These are phyloP conservation scores for Vultur gryphus DNA, from an alignment of 2,797 vertebrate genomes.

Conservation along the genomic window DNA sequence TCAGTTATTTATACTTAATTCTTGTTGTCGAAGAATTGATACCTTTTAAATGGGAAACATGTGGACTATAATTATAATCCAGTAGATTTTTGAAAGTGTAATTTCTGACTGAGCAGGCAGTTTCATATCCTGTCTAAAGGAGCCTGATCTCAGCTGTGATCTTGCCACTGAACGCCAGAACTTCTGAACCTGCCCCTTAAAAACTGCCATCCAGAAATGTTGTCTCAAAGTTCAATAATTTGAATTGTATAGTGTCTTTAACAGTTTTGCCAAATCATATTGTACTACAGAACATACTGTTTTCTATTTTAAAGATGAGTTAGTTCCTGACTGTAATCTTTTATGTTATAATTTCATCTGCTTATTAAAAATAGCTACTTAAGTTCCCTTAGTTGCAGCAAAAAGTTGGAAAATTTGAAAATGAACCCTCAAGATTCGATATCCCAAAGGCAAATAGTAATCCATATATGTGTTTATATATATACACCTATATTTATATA, in stretches of 20 bases:
- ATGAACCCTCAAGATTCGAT: not conserved
- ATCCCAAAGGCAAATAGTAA: not conserved
- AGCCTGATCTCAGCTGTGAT: not conserved
- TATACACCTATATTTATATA: not conserved
- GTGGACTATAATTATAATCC: not conserved
- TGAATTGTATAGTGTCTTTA: not conserved
- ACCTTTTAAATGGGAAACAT: not conserved
- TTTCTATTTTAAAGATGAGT: not conserved
- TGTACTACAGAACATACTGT: not conserved
- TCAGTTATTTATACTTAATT: not conserved
- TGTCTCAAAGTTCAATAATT: not conserved
- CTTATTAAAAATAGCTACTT: not conserved
- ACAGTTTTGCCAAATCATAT: not conserved
- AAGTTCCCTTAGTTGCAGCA: not conserved
- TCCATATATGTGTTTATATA: not conserved
- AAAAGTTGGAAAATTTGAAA: not conserved
- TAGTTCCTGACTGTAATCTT: not conserved
- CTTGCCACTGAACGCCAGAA: not conserved
- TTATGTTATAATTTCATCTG: not conserved
- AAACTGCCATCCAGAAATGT: not conserved
- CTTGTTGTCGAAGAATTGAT: not conserved
- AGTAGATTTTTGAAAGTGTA: not conserved
- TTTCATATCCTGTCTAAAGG: not conserved
- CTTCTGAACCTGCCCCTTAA: not conserved
- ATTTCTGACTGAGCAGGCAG: not conserved